These are phyloP conservation scores for Myiothlypis coronata DNA, from an alignment of 2,797 vertebrate genomes.

Conservation along the genomic window DNA sequence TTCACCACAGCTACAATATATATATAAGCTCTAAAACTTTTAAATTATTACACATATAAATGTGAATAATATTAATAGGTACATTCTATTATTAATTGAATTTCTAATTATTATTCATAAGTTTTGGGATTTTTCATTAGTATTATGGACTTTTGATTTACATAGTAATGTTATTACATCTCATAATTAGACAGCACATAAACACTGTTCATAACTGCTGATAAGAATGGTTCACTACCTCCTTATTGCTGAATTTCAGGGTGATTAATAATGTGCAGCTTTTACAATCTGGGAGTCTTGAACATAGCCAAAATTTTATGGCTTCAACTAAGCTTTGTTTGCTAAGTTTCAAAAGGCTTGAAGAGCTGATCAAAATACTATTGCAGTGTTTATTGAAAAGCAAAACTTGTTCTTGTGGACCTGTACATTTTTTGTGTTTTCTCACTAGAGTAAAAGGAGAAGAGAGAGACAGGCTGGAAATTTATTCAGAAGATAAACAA, in stretches of 20 bases:
- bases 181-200: conserved; percentile 23
- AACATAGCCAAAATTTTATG: background rate
- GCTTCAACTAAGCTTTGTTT: background rate
- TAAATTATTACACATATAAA: conserved; percentile 27
- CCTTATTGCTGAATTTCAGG: background rate
- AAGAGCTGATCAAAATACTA: background rate
- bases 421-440: background rate
- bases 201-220: background rate
- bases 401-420: background rate
- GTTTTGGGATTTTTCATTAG: conserved; percentile 31
- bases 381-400: background rate
- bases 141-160: conserved; percentile 56
- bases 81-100: conserved; percentile 21
- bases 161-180: conserved; percentile 21
- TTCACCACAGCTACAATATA: background rate
- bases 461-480: background rate
- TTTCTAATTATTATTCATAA: conserved; percentile 51
- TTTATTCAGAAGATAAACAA: background rate
- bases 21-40: conserved; percentile 15
- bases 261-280: background rate
- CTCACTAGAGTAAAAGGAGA: background rate
- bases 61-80: background rate
- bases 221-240: conserved; percentile 25
- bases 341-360: background rate
- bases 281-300: background rate